A percentile compares a stretch with the other conserved stretches of the same genome.
Conservation (phyloP, 2,888 invertebrate genomes). For the Nomada flava region DNA sequence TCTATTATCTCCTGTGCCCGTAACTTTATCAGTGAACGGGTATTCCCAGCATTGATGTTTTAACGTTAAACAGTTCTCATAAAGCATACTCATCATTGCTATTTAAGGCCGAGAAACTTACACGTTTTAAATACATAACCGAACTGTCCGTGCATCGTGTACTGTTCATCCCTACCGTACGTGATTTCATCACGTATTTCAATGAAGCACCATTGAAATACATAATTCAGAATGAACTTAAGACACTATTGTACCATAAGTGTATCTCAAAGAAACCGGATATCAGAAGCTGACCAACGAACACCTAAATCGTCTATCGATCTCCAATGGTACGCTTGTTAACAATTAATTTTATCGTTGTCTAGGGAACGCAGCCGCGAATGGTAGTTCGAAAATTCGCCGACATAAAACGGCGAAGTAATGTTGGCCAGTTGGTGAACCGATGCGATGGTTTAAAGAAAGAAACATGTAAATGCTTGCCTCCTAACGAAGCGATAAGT, state of each 20-base stretch:
- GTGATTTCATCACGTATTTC: background rate
- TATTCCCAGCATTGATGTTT: background rate
- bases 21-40: constrained; percentile 10
- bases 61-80: background rate
- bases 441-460: constrained; percentile 42
- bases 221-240: too few relatives aligned
- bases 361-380: constrained; percentile 26
- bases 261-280: background rate
- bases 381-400: constrained; percentile 46
- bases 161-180: background rate
- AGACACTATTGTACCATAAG: background rate
- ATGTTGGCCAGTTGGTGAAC: constrained; percentile 45
- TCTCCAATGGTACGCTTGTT: constrained; percentile 55
- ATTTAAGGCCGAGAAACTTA: too few relatives aligned
- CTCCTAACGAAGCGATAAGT: constrained; percentile 65
- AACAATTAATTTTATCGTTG: constrained; percentile 61
- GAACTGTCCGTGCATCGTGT: background rate
- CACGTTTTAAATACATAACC: too few relatives aligned
- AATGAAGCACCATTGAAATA: too few relatives aligned
- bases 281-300: background rate
- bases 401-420: constrained; percentile 54
- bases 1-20: background rate
- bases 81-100: background rate
- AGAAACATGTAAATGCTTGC: constrained; percentile 44
- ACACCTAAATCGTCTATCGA: constrained; percentile 31